phyloP scores from a whole-genome alignment of 2,113 vertebrate genomes.

The Benitochromis conjunctus region DNA sequence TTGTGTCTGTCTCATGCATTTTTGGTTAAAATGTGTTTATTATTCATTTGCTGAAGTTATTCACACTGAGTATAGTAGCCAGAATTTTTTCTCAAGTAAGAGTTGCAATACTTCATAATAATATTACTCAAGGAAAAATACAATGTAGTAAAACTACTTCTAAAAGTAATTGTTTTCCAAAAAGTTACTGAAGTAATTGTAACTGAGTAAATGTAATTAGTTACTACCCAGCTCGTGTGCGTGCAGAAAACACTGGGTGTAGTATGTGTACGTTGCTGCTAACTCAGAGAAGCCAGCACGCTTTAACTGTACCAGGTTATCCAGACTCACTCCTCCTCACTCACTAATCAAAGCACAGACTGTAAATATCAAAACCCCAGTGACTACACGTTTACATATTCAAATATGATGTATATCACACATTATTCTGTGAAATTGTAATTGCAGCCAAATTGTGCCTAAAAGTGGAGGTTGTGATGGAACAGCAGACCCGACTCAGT shows the following conservation, averaged over 20 bases:
- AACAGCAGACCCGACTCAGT: neutral
- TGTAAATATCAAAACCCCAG: too few relatives aligned
- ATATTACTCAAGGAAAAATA: too few relatives aligned
- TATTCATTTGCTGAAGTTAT: too few relatives aligned
- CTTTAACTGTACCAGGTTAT: neutral
- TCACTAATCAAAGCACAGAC: neutral
- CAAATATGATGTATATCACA: neutral
- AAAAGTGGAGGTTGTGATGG: neutral
- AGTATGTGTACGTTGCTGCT: neutral
- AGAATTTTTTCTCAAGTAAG: too few relatives aligned
- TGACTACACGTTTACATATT: neutral
- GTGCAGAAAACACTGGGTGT: neutral
- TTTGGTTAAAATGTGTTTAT: neutral
- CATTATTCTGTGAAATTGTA: neutral
- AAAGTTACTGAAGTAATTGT: neutral
- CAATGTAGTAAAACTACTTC: neutral
- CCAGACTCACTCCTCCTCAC: neutral
- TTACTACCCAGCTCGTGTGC: neutral
- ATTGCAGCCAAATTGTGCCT: neutral
- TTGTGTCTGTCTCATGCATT: neutral
- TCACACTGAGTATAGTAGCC: too few relatives aligned
- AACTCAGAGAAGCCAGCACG: too few relatives aligned
- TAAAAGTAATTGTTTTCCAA: neutral
- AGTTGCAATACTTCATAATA: too few relatives aligned
- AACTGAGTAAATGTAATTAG: neutral